Percentiles rank a stretch among this genome's conserved stretches.
phyloP scores from a whole-genome alignment of 1,140 invertebrate species.

The Leptoteleia sp. region DNA sequence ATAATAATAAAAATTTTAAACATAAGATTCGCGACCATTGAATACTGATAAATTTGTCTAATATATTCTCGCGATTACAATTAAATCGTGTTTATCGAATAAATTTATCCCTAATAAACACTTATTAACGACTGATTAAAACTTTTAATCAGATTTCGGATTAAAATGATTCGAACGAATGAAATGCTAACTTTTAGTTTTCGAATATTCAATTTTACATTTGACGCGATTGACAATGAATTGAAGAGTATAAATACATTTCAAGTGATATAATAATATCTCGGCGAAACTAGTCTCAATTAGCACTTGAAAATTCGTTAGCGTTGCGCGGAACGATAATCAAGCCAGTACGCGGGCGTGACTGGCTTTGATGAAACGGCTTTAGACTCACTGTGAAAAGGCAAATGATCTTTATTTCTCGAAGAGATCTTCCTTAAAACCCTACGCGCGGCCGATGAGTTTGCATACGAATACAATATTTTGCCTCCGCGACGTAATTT shows the following conservation, averaged over 20 bases:
- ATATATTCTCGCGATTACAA: too few relatives aligned
- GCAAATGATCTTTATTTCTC: constrained; percentile 63
- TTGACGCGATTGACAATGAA: constrained; percentile 36
- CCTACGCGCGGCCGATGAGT: constrained; percentile 4
- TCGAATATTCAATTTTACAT: constrained; percentile 44
- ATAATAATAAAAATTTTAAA: too few relatives aligned
- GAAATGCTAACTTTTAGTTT: constrained; percentile 2
- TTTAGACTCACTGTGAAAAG: constrained; percentile 60
- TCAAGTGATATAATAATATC: constrained; percentile 48
- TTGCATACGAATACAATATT: constrained; percentile 38
- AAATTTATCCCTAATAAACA: too few relatives aligned
- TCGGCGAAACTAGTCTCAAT: constrained; percentile 52
- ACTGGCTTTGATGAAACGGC: constrained; percentile 55
- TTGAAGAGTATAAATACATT: constrained; percentile 46
- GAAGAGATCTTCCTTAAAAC: constrained; percentile 26
- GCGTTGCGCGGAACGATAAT: constrained; percentile 56
- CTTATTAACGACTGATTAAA: too few relatives aligned
- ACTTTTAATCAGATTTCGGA: too few relatives aligned
- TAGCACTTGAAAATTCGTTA: constrained; percentile 62
- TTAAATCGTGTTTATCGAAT: too few relatives aligned
- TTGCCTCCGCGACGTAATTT: constrained; percentile 28
- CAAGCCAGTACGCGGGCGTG: constrained; percentile 55
- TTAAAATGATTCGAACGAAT: too few relatives aligned
- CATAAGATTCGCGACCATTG: too few relatives aligned
- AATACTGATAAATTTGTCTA: too few relatives aligned